Evolutionary conservation across 2,888 invertebrate species (phyloP), one percentile per base, ranked within the genome.

Genomic region (Adelphocoris suturalis): DNA sequence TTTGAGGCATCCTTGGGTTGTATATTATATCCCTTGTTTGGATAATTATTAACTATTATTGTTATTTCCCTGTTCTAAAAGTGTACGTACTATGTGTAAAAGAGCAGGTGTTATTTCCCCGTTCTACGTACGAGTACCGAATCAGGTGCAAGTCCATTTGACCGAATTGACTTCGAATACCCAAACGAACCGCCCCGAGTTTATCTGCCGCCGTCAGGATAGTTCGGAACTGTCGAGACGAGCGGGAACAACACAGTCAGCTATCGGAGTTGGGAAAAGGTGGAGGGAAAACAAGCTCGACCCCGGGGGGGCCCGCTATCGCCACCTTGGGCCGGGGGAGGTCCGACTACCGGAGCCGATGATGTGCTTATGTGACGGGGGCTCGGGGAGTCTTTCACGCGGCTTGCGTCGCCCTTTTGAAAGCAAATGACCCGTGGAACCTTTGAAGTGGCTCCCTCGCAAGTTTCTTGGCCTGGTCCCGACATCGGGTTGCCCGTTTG

Each of bases 391-490:
- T 85, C 85, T 85, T 57, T 85, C 85, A 85, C 85, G 85, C 85
- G 28, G 84, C 81, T 57, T 55, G 61, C 78, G 37, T 12, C 16
- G 78, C 85, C 85, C 85, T 85, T 85, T 85, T 11, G 55, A 57
- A 85, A 85, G 13, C 85, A 85, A 85, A 85, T 85, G 85, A 85
- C 57, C 85, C 85, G 85, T 85, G 85, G 37, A 28, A 28, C 85
- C 85, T 85, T 85, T 85, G 85, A 85, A 61, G 85, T 85, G 1
- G 85, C 37, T 78, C 37, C 28, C 28, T 46, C 37, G n/a, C 68
- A n/a, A 57, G 37, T 57, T 68, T 19, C 68, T 68, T 27, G 23
- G 23, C 19, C 61, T 19, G 61, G 19, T 13, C 16, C 16, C 52
- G 52, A 14, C 52, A 37, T 16, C 52, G 52, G 52, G 16, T 52